Base-by-base conservation (phyloP, 1,140 invertebrate species). In the Drosophila ananassae region DNA sequence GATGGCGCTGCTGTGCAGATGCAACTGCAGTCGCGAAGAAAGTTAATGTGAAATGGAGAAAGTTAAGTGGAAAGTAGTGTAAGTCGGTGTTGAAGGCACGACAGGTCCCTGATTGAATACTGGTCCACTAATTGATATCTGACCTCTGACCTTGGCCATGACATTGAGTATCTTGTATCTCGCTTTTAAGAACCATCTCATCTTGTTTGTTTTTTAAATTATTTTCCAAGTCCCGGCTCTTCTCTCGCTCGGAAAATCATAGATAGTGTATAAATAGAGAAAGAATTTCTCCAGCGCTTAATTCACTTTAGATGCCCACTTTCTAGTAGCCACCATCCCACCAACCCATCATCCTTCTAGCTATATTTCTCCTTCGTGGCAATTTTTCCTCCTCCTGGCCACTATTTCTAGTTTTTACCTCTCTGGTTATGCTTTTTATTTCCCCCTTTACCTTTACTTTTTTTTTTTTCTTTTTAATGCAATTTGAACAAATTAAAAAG, bases 401-500 rank as follows among this genome's bases (percentile, higher is more conserved):
- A 22, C 62, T 50, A 37, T 48, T 66, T 50, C 46, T 41, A 63
- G 57, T 57, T 82, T 84, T 48, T 51, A 73, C 37, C 30, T 48
- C 46, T 60, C 24, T 46, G 41, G 17, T 8, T 25, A 24, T 58
- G 9, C 41, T 39, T n/a, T 17, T 24, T 44, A 17, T 17, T 17
- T 17, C 17, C 17, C 17, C 17, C 17, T 17, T 17, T 17, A 17
- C 17, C 17, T 17, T 17, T 17, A 17, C 56, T 17, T 53, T 32
- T 24, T 30, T 13, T 21, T 5, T 8, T 30, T 28, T 47, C 44
- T 62, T 66, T 66, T 84, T 87, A 75, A 85, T 87, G 74, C 78
- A 87, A 78, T 85, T 85, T 81, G 48, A 81, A 72, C 82, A 85
- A 89, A 87, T 85, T 87, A 78, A 85, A 82, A 85, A 87, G 69